Percentiles rank a stretch among this genome's conserved stretches.
These are phyloP conservation scores for Tylochromis polylepis DNA, from an alignment of 2,113 vertebrate genomes.

Conservation along the genomic window DNA sequence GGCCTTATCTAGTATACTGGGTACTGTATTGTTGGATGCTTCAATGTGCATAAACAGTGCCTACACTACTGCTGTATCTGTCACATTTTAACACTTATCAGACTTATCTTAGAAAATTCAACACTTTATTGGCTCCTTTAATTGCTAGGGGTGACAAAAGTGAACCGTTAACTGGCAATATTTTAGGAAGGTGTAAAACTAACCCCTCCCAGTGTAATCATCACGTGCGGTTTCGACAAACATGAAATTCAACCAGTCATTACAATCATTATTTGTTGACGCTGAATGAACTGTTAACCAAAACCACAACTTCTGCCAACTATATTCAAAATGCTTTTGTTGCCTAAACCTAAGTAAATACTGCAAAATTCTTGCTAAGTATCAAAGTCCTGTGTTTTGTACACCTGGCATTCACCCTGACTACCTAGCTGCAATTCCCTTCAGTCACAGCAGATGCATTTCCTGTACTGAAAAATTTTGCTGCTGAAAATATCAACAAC, in stretches of 20 bases:
- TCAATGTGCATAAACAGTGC: background rate
- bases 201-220: background rate
- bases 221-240: background rate
- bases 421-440: background rate
- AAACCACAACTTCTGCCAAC: background rate
- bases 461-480: background rate
- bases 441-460: background rate
- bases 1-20: background rate
- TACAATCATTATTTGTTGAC: background rate
- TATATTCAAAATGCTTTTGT: background rate
- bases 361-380: background rate
- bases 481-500: background rate
- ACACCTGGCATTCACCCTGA: background rate
- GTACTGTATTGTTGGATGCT: background rate
- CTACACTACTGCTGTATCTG: background rate
- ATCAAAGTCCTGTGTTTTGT: background rate
- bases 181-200: background rate
- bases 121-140: background rate
- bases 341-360: background rate
- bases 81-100: background rate
- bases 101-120: background rate
- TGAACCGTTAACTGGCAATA: background rate
- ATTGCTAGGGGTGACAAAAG: background rate
- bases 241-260: background rate
- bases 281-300: background rate